phyloP scores from a whole-genome alignment of 2,797 vertebrate species.

The Oreochromis grahami region DNA sequence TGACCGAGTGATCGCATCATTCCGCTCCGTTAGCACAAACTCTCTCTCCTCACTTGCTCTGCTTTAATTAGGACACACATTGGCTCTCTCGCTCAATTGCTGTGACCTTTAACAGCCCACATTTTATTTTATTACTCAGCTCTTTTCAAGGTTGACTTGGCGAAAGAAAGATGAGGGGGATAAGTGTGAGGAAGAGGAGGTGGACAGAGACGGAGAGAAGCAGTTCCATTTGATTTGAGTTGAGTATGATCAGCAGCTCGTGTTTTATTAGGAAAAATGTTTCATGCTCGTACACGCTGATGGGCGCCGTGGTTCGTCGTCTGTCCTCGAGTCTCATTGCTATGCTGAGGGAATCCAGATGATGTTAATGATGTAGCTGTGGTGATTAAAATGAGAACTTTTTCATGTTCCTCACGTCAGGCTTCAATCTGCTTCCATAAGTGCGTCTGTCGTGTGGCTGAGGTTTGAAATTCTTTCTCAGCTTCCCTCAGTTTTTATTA shows the following conservation, averaged over 20 bases:
- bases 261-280: not conserved
- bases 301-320: rapidly evolving
- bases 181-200: not conserved
- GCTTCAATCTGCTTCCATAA: not conserved
- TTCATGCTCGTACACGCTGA: not conserved
- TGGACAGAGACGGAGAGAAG: not conserved
- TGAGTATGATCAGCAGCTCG: not conserved
- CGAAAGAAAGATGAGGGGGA: not conserved
- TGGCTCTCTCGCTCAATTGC: not conserved
- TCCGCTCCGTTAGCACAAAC: constrained; percentile 16
- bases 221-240: not conserved
- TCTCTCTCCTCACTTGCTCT: not conserved
- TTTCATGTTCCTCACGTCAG: not conserved
- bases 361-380: not conserved
- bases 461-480: not conserved
- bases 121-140: constrained; percentile 7
- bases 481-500: not conserved
- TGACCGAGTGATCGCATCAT: constrained; percentile 18
- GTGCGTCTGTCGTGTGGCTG: not conserved
- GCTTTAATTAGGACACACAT: constrained; percentile 16
- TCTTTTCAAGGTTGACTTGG: constrained; percentile 21
- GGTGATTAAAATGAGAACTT: not conserved
- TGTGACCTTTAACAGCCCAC: constrained; percentile 11
- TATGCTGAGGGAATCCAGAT: not conserved
- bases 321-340: not conserved